Base-by-base conservation (phyloP, 2,888 invertebrate genomes). In the Ennomos quercinarius region DNA sequence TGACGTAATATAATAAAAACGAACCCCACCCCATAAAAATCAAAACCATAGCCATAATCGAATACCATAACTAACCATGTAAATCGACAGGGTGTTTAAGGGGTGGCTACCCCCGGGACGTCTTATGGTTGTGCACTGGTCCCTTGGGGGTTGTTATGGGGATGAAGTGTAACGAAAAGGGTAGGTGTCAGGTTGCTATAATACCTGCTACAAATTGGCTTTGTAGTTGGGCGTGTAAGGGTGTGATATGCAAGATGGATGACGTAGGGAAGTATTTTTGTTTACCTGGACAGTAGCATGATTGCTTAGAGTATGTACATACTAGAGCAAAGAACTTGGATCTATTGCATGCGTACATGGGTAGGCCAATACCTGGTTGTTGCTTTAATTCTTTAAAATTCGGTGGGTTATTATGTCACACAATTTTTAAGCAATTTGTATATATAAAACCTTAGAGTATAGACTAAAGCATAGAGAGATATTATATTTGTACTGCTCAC, bases 1-100 rank as follows among this genome's bases (percentile, higher is more conserved):
- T 43, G 43, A 38, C 35, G 39, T 42, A 47, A 51, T 11, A 17
- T 35, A 38, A 49, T 54, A 54, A 49, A 52, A 45, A 34, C 5
- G 13, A 11, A 48, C 49, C 48, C 54, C 57, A 47, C 27, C 6
- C 27, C 5, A 55, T 57, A 59, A 57, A 59, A 61, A 63, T 61
- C 59, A 58, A 53, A 63, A 61, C 63, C 55, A 51, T 62, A 46
- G 60, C 66, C 49, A 56, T 64, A 64, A 68, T 68, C 64, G 59
- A 66, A 63, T 56, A 40, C 55, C 58, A 57, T 64, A 57, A 52
- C 52, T 64, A 55, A 58, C 60, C 52, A 45, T 53, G 62, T 63
- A 59, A 61, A 64, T 64, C 64, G 61, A 61, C 63, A 63, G 65
- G 63, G 66, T 37, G 65, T 48, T n/a, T 34, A 34, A n/a, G 48